These are phyloP conservation scores for Megaceryle torquata DNA, from an alignment of 2,113 vertebrate genomes.

Conservation along the genomic window DNA sequence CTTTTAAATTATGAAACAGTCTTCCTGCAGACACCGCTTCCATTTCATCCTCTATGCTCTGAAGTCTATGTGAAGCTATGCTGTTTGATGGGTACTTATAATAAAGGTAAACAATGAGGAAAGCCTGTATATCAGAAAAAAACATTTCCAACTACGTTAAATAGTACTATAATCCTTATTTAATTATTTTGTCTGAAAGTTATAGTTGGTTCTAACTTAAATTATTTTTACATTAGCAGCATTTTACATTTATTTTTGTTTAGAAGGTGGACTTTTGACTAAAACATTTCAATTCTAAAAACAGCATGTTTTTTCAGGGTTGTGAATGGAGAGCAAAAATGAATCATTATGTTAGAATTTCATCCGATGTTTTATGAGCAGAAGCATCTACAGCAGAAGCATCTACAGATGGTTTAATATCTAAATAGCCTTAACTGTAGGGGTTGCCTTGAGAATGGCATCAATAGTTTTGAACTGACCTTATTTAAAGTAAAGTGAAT, in stretches of 20 bases:
- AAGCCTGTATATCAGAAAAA: background rate
- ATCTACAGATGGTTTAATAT: background rate
- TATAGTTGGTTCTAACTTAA: background rate
- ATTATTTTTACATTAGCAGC: background rate
- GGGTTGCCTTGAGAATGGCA: background rate
- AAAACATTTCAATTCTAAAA: background rate
- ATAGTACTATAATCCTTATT: background rate
- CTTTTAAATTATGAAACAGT: background rate
- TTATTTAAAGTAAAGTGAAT: background rate
- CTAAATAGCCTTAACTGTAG: constrained; percentile 15
- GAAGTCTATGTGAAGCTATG: background rate
- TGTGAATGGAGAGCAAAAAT: background rate
- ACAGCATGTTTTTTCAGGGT: background rate
- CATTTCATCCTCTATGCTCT: background rate
- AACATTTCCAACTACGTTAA: background rate
- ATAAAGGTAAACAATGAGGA: background rate
- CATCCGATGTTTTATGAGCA: background rate
- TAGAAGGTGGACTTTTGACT: background rate
- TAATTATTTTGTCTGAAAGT: background rate
- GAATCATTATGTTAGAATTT: background rate
- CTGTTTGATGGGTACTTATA: background rate
- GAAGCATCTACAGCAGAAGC: background rate
- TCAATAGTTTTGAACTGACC: background rate
- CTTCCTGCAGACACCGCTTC: background rate
- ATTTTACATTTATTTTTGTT: background rate